Base-by-base conservation (phyloP, 2,113 vertebrate genomes). In the Protobothrops mucrosquamatus region DNA sequence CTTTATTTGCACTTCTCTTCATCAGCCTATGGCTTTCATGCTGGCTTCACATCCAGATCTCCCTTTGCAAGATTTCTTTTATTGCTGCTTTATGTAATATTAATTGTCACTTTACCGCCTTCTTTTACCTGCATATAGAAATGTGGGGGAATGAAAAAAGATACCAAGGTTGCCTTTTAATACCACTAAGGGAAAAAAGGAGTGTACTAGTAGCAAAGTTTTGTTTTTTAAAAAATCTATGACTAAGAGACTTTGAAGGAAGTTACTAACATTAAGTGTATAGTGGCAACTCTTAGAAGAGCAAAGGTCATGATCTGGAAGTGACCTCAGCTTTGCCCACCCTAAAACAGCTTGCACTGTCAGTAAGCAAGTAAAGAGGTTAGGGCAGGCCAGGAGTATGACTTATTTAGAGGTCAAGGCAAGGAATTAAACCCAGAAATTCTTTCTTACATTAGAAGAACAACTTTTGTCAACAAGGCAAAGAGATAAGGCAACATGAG, bases 201-300 rank as follows among this genome's bases (percentile, higher is more conserved):
- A 7, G 29, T 8, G 5, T 46, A 85, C 74, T 34, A 34, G 4
- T 29, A 74, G 51, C 20, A 5, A 4, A 15, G 10, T 81, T 43
- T 11, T 20, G 20, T 87, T 87, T 89, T 55, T n/a, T 12, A 1
- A 89, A 10, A 2, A 89, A 11, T 85, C 12, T 39, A 7, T 90
- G 61, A 74, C 87, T 93, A 34, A 81, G 46, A 90, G 43, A 23
- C 23, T 85, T 93, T 39, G 89, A 93, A 93, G 92, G 81, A 93
- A 90, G 92, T 87, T 86, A 39, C 56, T 64, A 93, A 81, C 86
- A 34, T 90, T 61, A 48, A 57, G 56, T 61, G n/a, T 43, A 61
- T 43, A n/a, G 22, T 43, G 15, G 46, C 39, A 51, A 20, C 14
- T 3, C 69, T 48, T 54, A 54, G 29, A 57, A 89, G 92, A 88